Conservation (phyloP, 1,140 invertebrate species). For the Apis florea region DNA sequence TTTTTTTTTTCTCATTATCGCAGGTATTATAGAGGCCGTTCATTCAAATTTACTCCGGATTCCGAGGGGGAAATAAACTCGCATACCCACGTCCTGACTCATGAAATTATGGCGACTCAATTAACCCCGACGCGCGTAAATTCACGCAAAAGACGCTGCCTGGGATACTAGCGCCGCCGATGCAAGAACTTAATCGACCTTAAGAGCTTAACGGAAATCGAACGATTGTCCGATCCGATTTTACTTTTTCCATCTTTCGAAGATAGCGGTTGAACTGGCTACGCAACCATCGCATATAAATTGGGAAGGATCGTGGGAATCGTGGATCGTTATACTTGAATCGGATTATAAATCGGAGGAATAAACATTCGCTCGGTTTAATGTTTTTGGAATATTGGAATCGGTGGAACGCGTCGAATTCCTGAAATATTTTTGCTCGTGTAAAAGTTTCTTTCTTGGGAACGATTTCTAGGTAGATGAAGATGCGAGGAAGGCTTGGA, state of each 20-base stretch:
- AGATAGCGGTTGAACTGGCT: not conserved
- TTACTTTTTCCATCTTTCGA: too few species aligned
- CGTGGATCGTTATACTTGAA: not conserved
- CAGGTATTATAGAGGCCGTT: slow-evolving; percentile 39
- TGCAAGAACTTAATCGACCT: not conserved
- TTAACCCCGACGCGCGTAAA: slow-evolving; percentile 29
- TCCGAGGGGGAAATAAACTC: slow-evolving; percentile 37
- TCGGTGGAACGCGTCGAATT: not conserved
- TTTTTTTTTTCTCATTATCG: slow-evolving; percentile 34
- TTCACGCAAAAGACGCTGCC: not conserved
- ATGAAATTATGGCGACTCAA: slow-evolving; percentile 43
- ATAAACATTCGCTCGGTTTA: not conserved
- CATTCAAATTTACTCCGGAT: slow-evolving; percentile 51
- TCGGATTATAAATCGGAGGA: not conserved
- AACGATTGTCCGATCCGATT: too few species aligned
- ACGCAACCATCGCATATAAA: too few species aligned
- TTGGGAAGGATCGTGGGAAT: not conserved
- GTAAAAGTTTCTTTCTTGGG: too few species aligned
- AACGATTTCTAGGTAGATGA: too few species aligned
- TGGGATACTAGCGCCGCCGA: not conserved
- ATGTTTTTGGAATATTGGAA: not conserved
- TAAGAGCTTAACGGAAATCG: too few species aligned
- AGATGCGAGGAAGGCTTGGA: too few species aligned
- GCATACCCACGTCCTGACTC: slow-evolving; percentile 19
- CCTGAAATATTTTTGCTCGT: too few species aligned